phyloP scores from a whole-genome alignment of 2,888 invertebrate genomes.

The Lasioglossum vierecki region DNA sequence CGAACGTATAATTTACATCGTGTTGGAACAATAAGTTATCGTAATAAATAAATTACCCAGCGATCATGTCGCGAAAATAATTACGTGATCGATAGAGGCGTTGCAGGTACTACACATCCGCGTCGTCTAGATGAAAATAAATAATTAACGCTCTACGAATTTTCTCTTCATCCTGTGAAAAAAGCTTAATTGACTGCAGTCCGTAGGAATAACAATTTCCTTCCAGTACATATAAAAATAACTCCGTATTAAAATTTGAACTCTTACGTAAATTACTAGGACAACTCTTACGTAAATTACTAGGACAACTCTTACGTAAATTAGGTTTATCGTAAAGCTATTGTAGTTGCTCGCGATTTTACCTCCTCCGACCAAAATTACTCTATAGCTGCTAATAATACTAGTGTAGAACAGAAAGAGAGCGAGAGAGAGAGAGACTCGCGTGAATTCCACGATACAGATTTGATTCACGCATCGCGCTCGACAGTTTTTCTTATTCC shows the following conservation, averaged over 20 bases:
- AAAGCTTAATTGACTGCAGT: conserved; percentile 25
- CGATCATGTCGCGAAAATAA: neutral
- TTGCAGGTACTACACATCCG: neutral
- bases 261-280: neutral
- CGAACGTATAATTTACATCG: neutral
- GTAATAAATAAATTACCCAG: neutral
- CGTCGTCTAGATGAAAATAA: neutral
- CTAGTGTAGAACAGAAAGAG: neutral
- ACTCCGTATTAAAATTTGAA: neutral
- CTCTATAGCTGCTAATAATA: conserved; percentile 4
- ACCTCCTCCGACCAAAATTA: conserved; percentile 7
- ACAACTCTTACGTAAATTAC: neutral
- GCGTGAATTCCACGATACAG: conserved; percentile 23
- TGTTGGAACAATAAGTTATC: neutral
- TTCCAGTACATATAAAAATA: conserved; percentile 9
- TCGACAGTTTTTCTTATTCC: conserved; percentile 17
- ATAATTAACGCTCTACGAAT: neutral
- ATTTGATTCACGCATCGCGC: conserved; percentile 23
- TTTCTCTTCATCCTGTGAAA: conserved; percentile 8
- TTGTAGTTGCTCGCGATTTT: neutral
- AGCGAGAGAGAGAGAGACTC: neutral
- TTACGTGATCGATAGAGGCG: neutral
- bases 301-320: neutral
- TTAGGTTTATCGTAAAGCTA: neutral
- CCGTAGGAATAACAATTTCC: conserved; percentile 1